Conservation (phyloP, 2,888 invertebrate genomes). For the Nyleta sp. region DNA sequence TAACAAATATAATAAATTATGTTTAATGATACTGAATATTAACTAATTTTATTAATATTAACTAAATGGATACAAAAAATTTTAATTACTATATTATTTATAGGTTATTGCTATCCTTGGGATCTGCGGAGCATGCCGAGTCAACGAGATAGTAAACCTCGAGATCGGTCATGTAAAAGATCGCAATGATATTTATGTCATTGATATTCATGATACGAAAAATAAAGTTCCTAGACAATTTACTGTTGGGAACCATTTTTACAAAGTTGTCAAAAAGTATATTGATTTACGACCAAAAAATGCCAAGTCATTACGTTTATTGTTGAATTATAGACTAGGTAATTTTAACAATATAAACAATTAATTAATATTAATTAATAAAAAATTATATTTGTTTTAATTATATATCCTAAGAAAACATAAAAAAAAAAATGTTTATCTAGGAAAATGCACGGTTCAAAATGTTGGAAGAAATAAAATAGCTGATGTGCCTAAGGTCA, state of each 20-base stretch:
- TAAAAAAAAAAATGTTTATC: too few species aligned
- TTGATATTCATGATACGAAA: conserved; percentile 15
- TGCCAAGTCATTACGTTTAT: not conserved
- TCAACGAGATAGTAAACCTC: conserved; percentile 6
- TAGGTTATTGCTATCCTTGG: conserved; percentile 19
- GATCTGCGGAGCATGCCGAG: conserved; percentile 11
- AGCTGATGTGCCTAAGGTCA: conserved; percentile 55
- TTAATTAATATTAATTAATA: too few species aligned
- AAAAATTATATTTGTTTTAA: too few species aligned
- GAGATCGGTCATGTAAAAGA: conserved; percentile 2
- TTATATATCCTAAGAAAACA: not conserved
- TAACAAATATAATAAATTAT: too few species aligned
- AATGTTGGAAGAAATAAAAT: conserved; percentile 61
- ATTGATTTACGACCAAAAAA: not conserved
- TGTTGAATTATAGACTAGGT: not conserved
- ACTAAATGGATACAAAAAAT: not conserved
- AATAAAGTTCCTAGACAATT: conserved; percentile 17
- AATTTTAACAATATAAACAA: too few species aligned
- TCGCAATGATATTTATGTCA: conserved; percentile 9
- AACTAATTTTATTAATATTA: not conserved
- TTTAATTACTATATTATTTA: too few species aligned
- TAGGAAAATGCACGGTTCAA: conserved; percentile 55
- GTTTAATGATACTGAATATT: too few species aligned
- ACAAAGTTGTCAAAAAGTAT: conserved; percentile 1
- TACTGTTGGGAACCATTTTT: conserved; percentile 16